Percentiles rank a stretch among this genome's conserved stretches.
Evolutionary conservation across 2,888 invertebrate species (phyloP).

Genomic region (Eristalinus sepulchralis): DNA sequence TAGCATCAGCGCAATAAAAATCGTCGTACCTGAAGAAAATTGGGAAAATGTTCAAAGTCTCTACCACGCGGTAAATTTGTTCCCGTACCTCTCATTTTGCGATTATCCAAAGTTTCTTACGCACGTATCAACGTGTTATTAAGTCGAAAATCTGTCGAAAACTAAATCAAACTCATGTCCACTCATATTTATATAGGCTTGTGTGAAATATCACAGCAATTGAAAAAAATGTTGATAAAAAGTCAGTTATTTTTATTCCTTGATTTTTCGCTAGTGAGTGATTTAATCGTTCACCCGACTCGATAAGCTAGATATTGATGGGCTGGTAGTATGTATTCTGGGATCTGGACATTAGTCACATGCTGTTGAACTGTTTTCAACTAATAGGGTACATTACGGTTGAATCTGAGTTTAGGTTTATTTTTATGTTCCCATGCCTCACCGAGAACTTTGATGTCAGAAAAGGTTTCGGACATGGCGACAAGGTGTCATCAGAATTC

Average conservation of each 20-base stretch:
- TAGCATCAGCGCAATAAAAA: neutral
- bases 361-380: neutral
- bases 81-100: neutral
- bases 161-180: neutral
- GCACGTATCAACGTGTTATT: neutral
- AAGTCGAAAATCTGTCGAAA: neutral
- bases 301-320: neutral
- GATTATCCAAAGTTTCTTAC: neutral
- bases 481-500: too few species aligned
- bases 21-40: neutral
- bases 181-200: neutral
- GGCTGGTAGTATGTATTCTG: neutral
- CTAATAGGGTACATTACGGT: neutral
- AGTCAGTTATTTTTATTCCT: neutral
- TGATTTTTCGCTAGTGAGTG: neutral
- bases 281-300: neutral
- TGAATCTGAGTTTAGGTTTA: neutral
- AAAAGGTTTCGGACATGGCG: too few species aligned
- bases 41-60: neutral
- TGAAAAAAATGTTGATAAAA: neutral
- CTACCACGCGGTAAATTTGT: neutral
- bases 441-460: too few species aligned
- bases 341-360: neutral
- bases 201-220: neutral
- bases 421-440: too few species aligned